Base-by-base conservation (phyloP, 2,797 vertebrate genomes). In the Falco rusticolus region DNA sequence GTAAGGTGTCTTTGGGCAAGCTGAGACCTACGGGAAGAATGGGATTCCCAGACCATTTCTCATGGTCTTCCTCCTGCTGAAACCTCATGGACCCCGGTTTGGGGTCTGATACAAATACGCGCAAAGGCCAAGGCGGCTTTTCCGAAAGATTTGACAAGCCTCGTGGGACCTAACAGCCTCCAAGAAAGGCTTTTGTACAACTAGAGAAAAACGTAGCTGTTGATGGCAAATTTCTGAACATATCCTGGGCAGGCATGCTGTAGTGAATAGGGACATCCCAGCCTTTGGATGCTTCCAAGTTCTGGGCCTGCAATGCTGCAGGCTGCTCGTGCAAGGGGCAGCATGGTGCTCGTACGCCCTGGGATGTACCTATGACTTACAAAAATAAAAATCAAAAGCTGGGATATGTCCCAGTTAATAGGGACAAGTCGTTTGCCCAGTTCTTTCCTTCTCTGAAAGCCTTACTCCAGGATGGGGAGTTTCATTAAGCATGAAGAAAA, bases 1-100 rank as follows among this genome's bases (percentile, higher is more conserved):
- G 78, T 9, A 41, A 63, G 20, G 96, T 92, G 75, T 94, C 95
- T 33, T 45, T 89, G 75, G 94, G 84, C 68, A 96, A 80, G 68
- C 92, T 1, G 0, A 77, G 84, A 84, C 89, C 96, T 97, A 10
- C 22, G 28, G 89, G 71, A 66, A 85, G 28, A 96, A 93, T 5
- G 21, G 33, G 13, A 68, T 85, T 89, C 64, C 57, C 60, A 64
- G 41, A 10, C 65, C 37, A 28, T 68, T 76, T 78, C 60, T 78
- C 65, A 37, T 28, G 8, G n/a, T 41, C 61, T 71, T 76, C 51
- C n/a, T 80, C 34, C 71, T 85, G n/a, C 34, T 77, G 71, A 75
- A 71, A 77, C 60, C 60, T 33, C 29, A 11, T 11, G 9, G 47
- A 21, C 5, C 61, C 71, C 78, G 34, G 1, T 16, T 17, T 72